A percentile compares a stretch with the other conserved stretches of the same genome.
Conservation (phyloP, 2,888 invertebrate genomes). For the Tetragonisca angustula region DNA sequence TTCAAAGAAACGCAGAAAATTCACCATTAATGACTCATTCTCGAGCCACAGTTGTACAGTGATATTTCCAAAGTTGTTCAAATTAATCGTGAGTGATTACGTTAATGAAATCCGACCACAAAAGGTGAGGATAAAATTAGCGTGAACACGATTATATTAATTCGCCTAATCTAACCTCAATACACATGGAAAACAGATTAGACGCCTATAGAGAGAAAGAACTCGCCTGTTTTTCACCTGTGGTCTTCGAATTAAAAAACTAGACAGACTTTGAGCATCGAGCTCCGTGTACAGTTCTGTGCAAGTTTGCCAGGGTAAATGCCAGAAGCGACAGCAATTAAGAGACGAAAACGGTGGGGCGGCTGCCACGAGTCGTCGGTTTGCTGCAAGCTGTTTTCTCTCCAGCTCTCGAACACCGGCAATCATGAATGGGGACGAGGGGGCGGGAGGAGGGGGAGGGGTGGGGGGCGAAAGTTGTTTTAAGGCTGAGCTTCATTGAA, state of each 20-base stretch:
- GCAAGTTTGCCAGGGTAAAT: background rate
- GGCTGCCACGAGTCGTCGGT: conserved; percentile 15
- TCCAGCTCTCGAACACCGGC: background rate
- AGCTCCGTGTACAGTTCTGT: background rate
- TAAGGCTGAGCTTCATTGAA: conserved; percentile 66
- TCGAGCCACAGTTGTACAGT: no score
- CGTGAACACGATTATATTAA: no score
- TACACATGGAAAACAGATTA: no score
- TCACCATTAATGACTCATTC: no score
- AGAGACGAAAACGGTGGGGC: conserved; percentile 29
- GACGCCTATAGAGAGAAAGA: no score
- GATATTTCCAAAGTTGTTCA: no score
- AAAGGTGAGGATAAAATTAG: no score
- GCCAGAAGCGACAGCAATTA: conserved; percentile 52
- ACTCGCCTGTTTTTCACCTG: background rate
- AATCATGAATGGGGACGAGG: conserved; percentile 46
- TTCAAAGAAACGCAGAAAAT: no score
- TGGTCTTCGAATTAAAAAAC: background rate
- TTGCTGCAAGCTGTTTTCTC: conserved; percentile 33
- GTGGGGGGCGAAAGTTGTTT: conserved; percentile 65
- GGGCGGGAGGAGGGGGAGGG: no score
- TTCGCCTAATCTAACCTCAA: no score
- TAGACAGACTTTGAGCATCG: background rate
- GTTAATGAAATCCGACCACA: no score
- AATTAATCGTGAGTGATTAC: no score